Base-by-base conservation (phyloP, 2,113 vertebrate species). In the Nesoenas mayeri region DNA sequence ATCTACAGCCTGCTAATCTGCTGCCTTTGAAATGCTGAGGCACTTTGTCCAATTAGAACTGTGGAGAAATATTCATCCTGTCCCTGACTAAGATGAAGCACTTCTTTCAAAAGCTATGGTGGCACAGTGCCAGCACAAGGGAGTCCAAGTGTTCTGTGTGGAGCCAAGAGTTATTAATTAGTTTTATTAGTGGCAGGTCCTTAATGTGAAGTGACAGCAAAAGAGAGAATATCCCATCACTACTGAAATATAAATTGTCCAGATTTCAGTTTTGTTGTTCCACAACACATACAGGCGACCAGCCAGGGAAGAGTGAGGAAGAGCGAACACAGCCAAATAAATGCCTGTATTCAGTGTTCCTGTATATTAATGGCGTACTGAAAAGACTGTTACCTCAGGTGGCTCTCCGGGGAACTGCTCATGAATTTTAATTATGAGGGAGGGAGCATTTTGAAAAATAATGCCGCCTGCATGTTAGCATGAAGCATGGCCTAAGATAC, bases 1-100 rank as follows among this genome's bases (percentile, higher is more conserved):
- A 97, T 96, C 96, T 77, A 74, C 93, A 96, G 97, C 89, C 97
- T 93, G 91, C 98, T 98, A 85, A 97, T 98, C 96, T 96, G 98
- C 98, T 98, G 95, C 91, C 95, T 98, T 97, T 95, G 97, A 98
- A 98, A 98, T 91, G 96, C 98, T 93, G 96, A 99, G 98, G 98
- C 98, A 99, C 98, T 99, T 98, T 98, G 98, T 99, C 98, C 99
- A 99, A 99, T 99, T 99, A 99, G 98, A 99, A 98, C 95, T 97
- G 98, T 97, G 98, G 97, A 97, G 98, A 98, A 98, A 98, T 98
- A 98, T 98, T 99, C 98, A 98, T 98, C 98, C 98, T 98, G 98
- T 97, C 98, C 97, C 96, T 98, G 99, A 99, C 99, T 98, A 98
- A 99, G 99, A 99, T 98, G 98, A 99, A 99, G 98, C 98, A 97